These are phyloP conservation scores for Gadus macrocephalus DNA, from an alignment of 2,113 vertebrate species.

Conservation along the genomic window DNA sequence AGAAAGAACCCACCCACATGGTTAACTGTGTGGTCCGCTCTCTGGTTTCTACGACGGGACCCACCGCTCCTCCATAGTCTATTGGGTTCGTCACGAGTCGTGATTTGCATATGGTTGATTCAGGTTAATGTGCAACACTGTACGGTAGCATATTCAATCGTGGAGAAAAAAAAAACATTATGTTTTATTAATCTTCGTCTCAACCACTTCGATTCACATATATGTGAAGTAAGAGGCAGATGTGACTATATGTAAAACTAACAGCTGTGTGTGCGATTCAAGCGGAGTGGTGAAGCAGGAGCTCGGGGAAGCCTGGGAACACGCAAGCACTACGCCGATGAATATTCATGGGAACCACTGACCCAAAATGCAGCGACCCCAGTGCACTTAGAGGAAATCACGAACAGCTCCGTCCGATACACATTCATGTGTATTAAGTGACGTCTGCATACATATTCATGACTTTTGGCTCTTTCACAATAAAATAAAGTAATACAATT, in stretches of 20 bases:
- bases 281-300: neutral
- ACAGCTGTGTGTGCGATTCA: neutral
- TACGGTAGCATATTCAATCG: too few relatives aligned
- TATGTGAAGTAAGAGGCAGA: neutral
- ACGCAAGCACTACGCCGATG: constrained; percentile 24
- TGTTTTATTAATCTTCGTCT: too few relatives aligned
- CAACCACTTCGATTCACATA: neutral
- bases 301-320: neutral
- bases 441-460: constrained; percentile 44
- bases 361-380: constrained; percentile 20
- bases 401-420: constrained; percentile 29
- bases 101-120: too few relatives aligned
- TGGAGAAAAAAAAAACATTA: too few relatives aligned
- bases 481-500: too few relatives aligned
- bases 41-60: neutral
- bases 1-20: constrained; percentile 5
- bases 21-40: constrained; percentile 1
- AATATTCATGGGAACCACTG: constrained; percentile 37
- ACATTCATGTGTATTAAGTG: constrained; percentile 34
- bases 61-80: neutral
- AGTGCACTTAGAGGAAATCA: constrained; percentile 34
- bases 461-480: constrained; percentile 17
- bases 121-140: too few relatives aligned
- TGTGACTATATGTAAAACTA: neutral
- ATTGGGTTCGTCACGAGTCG: neutral